Evolutionary conservation across 2,888 invertebrate species (phyloP).

Genomic region (Drosophila mercatorum): DNA sequence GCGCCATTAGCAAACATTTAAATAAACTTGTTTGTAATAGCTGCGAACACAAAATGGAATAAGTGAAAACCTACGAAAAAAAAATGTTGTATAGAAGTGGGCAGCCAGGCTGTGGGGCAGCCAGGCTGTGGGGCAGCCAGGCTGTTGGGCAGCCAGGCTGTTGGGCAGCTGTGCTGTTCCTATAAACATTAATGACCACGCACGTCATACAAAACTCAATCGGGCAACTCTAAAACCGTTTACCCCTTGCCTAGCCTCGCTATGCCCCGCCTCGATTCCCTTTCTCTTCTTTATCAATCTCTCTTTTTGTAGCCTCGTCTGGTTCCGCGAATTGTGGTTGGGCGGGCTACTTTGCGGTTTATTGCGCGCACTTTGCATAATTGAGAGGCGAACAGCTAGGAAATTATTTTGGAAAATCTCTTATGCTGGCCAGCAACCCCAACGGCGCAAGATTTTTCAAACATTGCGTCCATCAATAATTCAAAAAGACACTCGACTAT

Average conservation of each 20-base stretch:
- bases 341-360: constrained; percentile 73
- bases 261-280: not conserved
- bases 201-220: constrained; percentile 67
- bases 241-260: constrained; percentile 12
- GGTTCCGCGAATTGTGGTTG: not conserved
- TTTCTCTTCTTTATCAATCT: constrained; percentile 2
- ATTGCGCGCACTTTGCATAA: constrained; percentile 79
- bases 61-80: constrained; percentile 42
- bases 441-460: constrained; percentile 46
- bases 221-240: constrained; percentile 34
- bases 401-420: constrained; percentile 63
- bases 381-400: constrained; percentile 56
- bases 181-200: constrained; percentile 79
- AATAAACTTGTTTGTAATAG: constrained; percentile 71
- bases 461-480: constrained; percentile 68
- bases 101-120: not conserved
- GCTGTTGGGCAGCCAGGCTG: not conserved
- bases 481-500: constrained; percentile 72
- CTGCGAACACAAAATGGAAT: constrained; percentile 46
- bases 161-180: constrained; percentile 16
- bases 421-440: constrained; percentile 3
- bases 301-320: constrained; percentile 4
- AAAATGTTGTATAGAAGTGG: constrained; percentile 14
- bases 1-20: constrained; percentile 82
- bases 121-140: not conserved